Base-by-base conservation (phyloP, 1,140 invertebrate species). In the Muscidifurax raptorellus region DNA sequence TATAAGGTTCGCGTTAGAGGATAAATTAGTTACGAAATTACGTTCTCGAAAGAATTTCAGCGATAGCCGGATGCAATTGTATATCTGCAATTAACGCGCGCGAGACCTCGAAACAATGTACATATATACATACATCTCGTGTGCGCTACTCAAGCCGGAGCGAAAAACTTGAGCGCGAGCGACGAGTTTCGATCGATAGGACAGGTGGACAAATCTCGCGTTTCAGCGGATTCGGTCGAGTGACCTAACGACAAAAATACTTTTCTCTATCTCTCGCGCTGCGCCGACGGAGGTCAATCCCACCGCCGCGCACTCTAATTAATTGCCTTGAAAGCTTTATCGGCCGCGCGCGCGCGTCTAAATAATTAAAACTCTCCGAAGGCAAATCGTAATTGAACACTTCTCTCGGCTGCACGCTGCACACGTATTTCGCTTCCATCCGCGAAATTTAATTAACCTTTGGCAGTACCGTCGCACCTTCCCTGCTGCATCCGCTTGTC, bases 241-340 rank as follows among this genome's bases (percentile, higher is more conserved):
- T 82, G 44, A 75, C 80, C 80, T 40, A 75, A 75, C 71, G 80
- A 22, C 71, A n/a, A 69, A 40, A 82, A 72, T 74, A 82, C 64
- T n/a, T 15, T 3, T 59, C 0, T 59, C 6, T 59, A 7, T 59
- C 52, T 59, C 22, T 59, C 22, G 6, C 15, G 6, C 12, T n/a
- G 7, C 10, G 5, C 27, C 18, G 66, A 15, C 30, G 6, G 71
- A 74, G 71, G 32, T 74, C 71, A 74, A 22, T 40, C 71, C 71
- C 71, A 40, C 32, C 71, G 71, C 2, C 18, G 15, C 71, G 25
- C 71, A 30, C 25, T 36, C 32, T 40, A 74, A 40, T 74, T 74
- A 36, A 74, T 74, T 36, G 12, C 18, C 28, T 74, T 36, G 71
- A 74, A 32, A 30, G 71, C 71, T 30, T 22, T 40, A 32, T 40